These are phyloP conservation scores for Dinocampus coccinellae DNA, from an alignment of 2,888 invertebrate genomes.

Conservation along the genomic window DNA sequence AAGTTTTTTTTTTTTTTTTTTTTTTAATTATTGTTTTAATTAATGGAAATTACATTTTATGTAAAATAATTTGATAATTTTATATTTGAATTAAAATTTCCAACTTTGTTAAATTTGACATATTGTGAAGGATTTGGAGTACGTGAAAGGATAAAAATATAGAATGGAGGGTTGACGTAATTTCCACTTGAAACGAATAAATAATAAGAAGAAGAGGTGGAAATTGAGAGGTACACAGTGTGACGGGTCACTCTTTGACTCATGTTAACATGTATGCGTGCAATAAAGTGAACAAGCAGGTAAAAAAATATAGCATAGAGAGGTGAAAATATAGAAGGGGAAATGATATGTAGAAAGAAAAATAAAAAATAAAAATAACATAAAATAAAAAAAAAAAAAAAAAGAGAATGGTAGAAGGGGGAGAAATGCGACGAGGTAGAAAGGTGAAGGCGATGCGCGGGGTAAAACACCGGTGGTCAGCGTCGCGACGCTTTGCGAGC, in stretches of 20 bases:
- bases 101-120: too few species aligned
- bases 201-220: neutral
- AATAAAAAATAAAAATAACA: conserved; percentile 22
- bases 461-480: conserved; percentile 55
- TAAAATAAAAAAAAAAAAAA: conserved; percentile 20
- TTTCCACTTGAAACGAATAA: neutral
- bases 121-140: neutral
- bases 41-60: too few species aligned
- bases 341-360: conserved; percentile 11
- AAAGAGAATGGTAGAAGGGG: conserved; percentile 13
- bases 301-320: conserved; percentile 18
- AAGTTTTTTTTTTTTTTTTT: neutral
- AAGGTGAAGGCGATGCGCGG: conserved; percentile 41
- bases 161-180: too few species aligned
- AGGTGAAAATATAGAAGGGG: conserved; percentile 8
- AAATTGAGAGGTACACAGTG: neutral
- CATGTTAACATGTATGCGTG: neutral
- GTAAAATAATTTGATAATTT: too few species aligned
- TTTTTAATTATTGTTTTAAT: neutral
- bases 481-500: conserved; percentile 55
- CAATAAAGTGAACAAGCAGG: neutral
- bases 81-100: too few species aligned
- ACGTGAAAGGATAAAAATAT: too few species aligned
- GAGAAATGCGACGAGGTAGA: conserved; percentile 26
- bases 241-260: conserved; percentile 12